Evolutionary conservation across 2,888 invertebrate species (phyloP), one percentile per base, ranked within the genome.

Genomic region (Lasioglossum malachurum): DNA sequence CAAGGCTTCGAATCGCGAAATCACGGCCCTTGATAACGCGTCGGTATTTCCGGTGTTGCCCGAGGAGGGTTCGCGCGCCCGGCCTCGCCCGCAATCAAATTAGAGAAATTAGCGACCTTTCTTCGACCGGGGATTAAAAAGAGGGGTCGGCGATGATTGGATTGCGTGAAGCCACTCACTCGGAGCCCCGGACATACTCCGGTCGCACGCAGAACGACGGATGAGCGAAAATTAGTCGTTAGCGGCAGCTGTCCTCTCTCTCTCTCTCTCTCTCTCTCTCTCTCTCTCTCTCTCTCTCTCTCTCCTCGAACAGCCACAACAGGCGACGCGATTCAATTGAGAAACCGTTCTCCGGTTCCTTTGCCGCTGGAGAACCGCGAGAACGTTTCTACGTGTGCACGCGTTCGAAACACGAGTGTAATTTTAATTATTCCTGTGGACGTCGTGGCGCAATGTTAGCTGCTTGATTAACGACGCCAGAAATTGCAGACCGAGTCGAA

Each of bases 61-160:
- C 83, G 38, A 89, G 90, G 92, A 91, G 92, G 60, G 41, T 67
- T 57, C 57, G n/a, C 57, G 49, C 44, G 38, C 60, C 73, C 41
- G 12, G 71, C 90, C 92, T 89, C 88, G 89, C 91, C 89, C 88
- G 89, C 91, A 87, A 93, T 93, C 89, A 94, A 94, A 93, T 93
- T 92, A 92, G 88, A 91, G 90, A 88, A 91, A 91, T 91, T 91
- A 91, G 86, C 90, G 87, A 78, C 83, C 91, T 90, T 82, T 84
- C 78, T 74, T 87, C 78, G 31, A 64, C 23, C 80, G 72, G 38
- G 60, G 44, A 41, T 78, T 74, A 41, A 67, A 71, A 38, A 14
- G 73, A 69, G 80, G 72, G 64, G 38, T 67, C 77, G 38, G 71
- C n/a, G 84, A 74, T 78, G 88, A 86, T 82, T 83, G 88, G 83